Base-by-base conservation (phyloP, 2,888 invertebrate genomes). In the Teleogryllus oceanicus region DNA sequence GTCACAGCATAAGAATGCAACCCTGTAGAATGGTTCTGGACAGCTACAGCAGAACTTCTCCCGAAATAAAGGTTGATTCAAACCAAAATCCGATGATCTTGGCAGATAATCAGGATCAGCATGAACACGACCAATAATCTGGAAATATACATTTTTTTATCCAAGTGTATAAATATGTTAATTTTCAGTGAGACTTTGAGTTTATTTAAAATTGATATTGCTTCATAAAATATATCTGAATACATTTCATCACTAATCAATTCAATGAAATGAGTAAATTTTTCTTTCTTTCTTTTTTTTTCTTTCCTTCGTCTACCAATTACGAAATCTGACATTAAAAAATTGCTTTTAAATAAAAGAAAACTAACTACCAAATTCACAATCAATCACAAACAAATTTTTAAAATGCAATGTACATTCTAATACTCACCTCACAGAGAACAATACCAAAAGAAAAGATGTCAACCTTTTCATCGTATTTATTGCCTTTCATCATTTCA, bases 401-500 rank as follows among this genome's bases (percentile, higher is more conserved):
- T 18, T 13, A 21, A 11, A 13, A 13, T 77, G 16, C n/a, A 50
- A 75, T 50, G 0, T 5, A 83, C 75, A 82, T 37, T 50, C 50
- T 77, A 13, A 74, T 24, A 83, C 86, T 85, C 84, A 95, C 95
- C 92, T 98, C 98, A 86, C 98, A 98, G 5, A 97, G 88, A 81
- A 98, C 94, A 83, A 98, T 97, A 51, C 98, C 98, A 87, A 96
- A 98, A 49, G 97, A 97, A 88, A 98, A 98, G 82, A 98, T 94
- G 85, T 98, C 98, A 0, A 98, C 98, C 87, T 96, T 96, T 86
- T 98, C 97, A 85, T 98, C 97, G 86, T 98, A 98, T 83, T 95
- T 94, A 85, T 96, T 94, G 24, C 97, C 97, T 86, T 95, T 96
- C 95, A 98, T 96, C 98, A 98, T 98, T 88, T 98, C 98, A 0